Percentiles rank a stretch among this genome's conserved stretches.
Conservation (phyloP, 2,888 invertebrate species). For the Tiphia femorata region DNA sequence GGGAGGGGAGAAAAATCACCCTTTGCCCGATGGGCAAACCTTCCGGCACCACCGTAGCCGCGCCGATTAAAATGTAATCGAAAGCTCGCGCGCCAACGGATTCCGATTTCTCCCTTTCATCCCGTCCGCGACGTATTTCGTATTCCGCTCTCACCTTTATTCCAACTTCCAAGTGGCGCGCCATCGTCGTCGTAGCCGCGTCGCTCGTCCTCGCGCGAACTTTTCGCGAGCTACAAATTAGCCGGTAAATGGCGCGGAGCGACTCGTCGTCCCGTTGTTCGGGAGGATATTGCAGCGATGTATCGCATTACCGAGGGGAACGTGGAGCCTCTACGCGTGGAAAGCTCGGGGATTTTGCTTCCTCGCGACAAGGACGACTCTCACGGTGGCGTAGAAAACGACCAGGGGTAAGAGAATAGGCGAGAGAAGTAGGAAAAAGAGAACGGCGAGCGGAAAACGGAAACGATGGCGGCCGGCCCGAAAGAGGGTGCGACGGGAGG, state of each 20-base stretch:
- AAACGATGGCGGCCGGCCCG: no score
- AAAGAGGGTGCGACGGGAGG: no score
- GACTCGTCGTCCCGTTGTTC: constrained; percentile 8
- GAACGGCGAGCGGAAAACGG: not conserved
- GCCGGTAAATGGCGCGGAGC: constrained; percentile 43
- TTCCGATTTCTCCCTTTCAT: no score
- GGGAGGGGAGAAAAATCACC: no score
- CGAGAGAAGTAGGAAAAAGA: not conserved
- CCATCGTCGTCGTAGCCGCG: no score
- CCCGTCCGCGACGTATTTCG: not conserved
- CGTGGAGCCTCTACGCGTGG: not conserved
- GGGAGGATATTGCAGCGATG: constrained; percentile 9
- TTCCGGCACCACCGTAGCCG: no score
- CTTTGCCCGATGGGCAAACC: no score
- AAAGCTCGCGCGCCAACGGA: no score
- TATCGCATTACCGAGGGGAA: constrained; percentile 14
- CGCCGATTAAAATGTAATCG: no score
- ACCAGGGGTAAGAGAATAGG: not conserved
- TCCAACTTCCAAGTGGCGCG: not conserved
- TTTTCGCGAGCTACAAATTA: constrained; percentile 47
- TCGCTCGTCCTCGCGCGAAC: constrained; percentile 21
- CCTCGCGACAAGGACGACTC: not conserved
- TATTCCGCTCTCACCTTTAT: not conserved
- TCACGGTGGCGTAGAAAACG: no score
- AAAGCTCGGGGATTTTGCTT: not conserved